Percentiles rank a stretch among this genome's conserved stretches.
Conservation (phyloP, 2,113 vertebrate species). For the Phaetusa simplex region DNA sequence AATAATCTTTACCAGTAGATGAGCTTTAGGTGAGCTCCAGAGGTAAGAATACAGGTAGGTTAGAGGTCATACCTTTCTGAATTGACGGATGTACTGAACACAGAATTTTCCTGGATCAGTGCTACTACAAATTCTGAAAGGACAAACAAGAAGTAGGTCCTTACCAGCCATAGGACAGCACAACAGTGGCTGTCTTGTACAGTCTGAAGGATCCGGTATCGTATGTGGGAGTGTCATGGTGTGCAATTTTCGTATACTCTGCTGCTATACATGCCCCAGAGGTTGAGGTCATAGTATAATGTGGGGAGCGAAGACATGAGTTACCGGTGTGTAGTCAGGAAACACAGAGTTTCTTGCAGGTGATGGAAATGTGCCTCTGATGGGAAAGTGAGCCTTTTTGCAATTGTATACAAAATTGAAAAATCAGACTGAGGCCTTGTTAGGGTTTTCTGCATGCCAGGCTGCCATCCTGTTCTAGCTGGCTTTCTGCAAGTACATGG, state of each 20-base stretch:
- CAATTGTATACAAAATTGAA: not conserved
- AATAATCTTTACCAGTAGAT: not conserved
- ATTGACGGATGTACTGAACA: accelerated
- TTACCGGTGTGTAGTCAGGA: not conserved
- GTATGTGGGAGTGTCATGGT: not conserved
- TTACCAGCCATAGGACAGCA: not conserved
- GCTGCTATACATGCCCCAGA: not conserved
- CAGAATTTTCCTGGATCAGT: not conserved
- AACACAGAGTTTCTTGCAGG: not conserved
- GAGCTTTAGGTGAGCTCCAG: not conserved
- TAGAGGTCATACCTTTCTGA: not conserved
- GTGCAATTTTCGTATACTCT: not conserved
- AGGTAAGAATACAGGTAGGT: not conserved
- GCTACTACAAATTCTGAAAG: not conserved
- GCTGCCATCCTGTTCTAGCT: not conserved
- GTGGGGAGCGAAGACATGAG: not conserved
- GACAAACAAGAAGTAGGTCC: not conserved
- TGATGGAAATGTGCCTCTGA: not conserved
- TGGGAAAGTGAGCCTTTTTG: not conserved
- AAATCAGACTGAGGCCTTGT: not conserved
- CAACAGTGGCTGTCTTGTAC: not conserved
- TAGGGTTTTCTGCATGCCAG: not conserved
- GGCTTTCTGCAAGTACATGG: not conserved
- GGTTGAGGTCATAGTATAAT: not conserved
- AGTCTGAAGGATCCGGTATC: not conserved